These are phyloP conservation scores for Halictus rubicundus DNA, from an alignment of 1,140 invertebrate genomes.

Conservation along the genomic window DNA sequence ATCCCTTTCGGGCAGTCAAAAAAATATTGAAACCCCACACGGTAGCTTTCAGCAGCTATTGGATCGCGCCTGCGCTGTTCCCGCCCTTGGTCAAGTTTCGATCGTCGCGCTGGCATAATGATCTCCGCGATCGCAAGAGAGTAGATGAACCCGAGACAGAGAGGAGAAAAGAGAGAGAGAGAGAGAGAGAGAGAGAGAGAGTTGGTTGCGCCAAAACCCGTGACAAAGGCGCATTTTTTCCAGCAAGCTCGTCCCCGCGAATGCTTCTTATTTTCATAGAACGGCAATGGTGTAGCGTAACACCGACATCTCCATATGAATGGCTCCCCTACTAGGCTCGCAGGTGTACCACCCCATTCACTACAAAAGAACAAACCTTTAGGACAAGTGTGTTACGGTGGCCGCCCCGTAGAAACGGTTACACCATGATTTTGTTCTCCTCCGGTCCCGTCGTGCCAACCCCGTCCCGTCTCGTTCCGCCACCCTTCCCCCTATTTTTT, in stretches of 20 bases:
- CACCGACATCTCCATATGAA: constrained; percentile 78
- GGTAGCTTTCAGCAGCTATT: not conserved
- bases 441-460: constrained; percentile 20
- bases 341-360: constrained; percentile 77
- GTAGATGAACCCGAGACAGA: not conserved
- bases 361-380: constrained; percentile 71
- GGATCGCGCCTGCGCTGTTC: not conserved
- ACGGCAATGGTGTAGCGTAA: constrained; percentile 75
- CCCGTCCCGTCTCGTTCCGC: constrained; percentile 30
- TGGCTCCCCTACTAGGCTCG: constrained; percentile 72
- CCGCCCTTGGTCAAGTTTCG: constrained; percentile 36
- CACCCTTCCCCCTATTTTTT: not conserved
- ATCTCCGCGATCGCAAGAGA: constrained; percentile 31
- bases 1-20: not conserved
- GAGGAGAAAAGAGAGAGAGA: not conserved
- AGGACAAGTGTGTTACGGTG: constrained; percentile 76
- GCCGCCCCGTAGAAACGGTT: constrained; percentile 75
- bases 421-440: constrained; percentile 75
- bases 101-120: constrained; percentile 25
- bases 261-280: constrained; percentile 70
- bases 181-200: too few species aligned
- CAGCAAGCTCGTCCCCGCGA: constrained; percentile 11
- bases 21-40: constrained; percentile 13
- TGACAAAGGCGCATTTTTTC: constrained; percentile 58
- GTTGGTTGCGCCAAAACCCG: constrained; percentile 9